Conservation (phyloP, 1,140 invertebrate genomes). For the Brevipalpus yothersi region DNA sequence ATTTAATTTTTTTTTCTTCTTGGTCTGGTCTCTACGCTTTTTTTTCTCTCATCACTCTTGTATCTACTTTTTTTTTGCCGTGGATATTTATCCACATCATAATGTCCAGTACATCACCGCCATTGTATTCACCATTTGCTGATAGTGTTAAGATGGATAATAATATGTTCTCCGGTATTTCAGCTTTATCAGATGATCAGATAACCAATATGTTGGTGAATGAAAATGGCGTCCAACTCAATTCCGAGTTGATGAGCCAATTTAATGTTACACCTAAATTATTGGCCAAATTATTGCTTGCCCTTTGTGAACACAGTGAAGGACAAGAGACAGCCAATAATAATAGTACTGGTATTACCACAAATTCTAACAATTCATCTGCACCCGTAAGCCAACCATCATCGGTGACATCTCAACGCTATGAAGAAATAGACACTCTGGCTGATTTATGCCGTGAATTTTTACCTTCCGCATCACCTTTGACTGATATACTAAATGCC, state of each 20-base stretch:
- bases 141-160: not conserved
- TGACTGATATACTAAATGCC: constrained; percentile 7
- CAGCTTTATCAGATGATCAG: constrained; percentile 1
- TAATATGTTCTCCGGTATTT: not conserved
- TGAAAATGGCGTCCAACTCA: constrained; percentile 3
- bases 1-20: not conserved
- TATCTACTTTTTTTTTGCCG: not conserved
- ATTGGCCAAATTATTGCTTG: constrained; percentile 3
- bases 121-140: not conserved
- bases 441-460: constrained; percentile 7
- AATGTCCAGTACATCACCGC: not conserved
- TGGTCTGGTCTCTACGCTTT: not conserved
- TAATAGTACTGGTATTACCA: not conserved
- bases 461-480: constrained; percentile 6
- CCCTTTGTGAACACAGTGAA: constrained; percentile 1
- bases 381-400: not conserved
- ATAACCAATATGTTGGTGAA: constrained; percentile 4
- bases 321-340: not conserved
- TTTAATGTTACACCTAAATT: constrained; percentile 5
- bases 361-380: not conserved
- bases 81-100: not conserved
- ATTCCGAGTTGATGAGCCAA: constrained; percentile 3
- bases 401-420: constrained; percentile 12
- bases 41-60: not conserved
- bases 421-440: constrained; percentile 6